A percentile compares a stretch with the other conserved stretches of the same genome.
phyloP scores from a whole-genome alignment of 2,888 invertebrate species.

The Itoplectis maculator region DNA sequence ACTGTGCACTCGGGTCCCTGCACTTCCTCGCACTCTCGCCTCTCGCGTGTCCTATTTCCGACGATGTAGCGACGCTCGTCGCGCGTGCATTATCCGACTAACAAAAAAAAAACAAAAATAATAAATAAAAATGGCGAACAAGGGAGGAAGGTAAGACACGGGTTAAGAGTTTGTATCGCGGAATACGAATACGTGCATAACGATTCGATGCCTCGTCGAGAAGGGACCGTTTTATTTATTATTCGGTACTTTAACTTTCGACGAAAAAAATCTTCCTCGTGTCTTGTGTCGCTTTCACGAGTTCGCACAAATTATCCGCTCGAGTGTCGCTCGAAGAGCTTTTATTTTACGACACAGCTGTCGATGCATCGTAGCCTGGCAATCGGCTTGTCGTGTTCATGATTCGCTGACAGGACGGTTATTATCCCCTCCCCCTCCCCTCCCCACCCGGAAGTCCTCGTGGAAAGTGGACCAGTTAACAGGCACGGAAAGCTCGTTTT shows the following conservation, averaged over 20 bases:
- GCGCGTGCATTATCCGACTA: constrained; percentile 30
- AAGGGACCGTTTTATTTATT: too few species aligned
- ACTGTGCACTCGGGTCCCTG: constrained; percentile 54
- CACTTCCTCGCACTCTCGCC: constrained; percentile 50
- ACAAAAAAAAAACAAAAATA: constrained; percentile 18
- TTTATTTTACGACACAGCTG: constrained; percentile 19
- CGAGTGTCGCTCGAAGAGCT: not conserved
- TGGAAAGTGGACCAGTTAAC: not conserved
- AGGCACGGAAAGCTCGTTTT: too few species aligned
- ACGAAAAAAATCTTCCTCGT: not conserved
- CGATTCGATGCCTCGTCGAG: not conserved
- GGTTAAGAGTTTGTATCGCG: not conserved
- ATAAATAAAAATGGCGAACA: not conserved
- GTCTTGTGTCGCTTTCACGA: not conserved
- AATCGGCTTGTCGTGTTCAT: too few species aligned
- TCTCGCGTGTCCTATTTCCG: constrained; percentile 39
- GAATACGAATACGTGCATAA: not conserved
- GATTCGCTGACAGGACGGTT: too few species aligned
- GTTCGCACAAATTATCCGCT: not conserved
- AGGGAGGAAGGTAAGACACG: not conserved
- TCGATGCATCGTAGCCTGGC: too few species aligned
- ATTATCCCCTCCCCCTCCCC: too few species aligned
- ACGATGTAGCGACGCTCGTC: constrained; percentile 39
- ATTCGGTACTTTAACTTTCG: too few species aligned
- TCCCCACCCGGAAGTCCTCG: too few species aligned